phyloP scores from a whole-genome alignment of 2,888 invertebrate species.

The Xanthia icteritia region DNA sequence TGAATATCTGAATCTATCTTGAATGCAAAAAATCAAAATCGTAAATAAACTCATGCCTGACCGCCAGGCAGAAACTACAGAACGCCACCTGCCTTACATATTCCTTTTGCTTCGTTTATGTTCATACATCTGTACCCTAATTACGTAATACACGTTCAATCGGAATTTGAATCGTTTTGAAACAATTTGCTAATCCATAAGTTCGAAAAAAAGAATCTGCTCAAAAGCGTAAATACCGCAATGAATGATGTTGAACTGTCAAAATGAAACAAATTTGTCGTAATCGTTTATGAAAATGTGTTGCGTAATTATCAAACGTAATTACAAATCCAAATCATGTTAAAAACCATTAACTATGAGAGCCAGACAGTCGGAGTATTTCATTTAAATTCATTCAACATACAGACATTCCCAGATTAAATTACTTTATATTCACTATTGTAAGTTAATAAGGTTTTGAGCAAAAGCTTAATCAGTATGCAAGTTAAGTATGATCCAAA shows the following conservation, averaged over 20 bases:
- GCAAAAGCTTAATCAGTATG: constrained; percentile 34
- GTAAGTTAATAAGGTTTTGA: constrained; percentile 46
- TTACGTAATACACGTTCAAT: too few species aligned
- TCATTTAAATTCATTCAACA: constrained; percentile 29
- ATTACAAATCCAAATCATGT: not conserved
- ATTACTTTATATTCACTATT: constrained; percentile 44
- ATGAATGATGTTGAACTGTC: too few species aligned
- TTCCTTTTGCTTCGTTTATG: not conserved
- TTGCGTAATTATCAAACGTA: too few species aligned
- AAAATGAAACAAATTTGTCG: too few species aligned
- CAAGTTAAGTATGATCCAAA: constrained; percentile 33
- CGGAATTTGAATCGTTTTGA: too few species aligned
- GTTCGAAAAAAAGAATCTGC: too few species aligned
- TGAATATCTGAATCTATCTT: not conserved
- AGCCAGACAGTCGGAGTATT: not conserved
- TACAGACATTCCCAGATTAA: constrained; percentile 23
- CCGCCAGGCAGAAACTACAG: not conserved
- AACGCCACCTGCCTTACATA: too few species aligned
- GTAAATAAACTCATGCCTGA: not conserved
- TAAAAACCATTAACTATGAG: constrained; percentile 5
- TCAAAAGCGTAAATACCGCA: too few species aligned
- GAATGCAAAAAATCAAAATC: constrained; percentile 1
- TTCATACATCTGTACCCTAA: not conserved
- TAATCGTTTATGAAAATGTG: too few species aligned
- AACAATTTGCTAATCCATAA: too few species aligned